Base-by-base conservation (phyloP, 2,888 invertebrate species). In the Pheosia gnoma region DNA sequence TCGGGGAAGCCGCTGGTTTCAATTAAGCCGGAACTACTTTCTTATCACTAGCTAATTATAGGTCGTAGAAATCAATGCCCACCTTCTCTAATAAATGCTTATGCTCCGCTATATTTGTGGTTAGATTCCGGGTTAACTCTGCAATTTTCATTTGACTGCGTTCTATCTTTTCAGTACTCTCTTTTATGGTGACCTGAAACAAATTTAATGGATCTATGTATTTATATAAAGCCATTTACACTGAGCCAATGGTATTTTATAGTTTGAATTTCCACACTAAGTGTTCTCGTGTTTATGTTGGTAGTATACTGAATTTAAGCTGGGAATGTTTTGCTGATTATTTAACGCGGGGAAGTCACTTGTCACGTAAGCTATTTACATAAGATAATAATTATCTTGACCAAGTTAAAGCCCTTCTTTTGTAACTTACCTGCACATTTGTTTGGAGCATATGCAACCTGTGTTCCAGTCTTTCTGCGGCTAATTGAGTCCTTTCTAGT, bases 391-490 rank as follows among this genome's bases (percentile, higher is more conserved):
- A 53, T 25, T 10, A 53, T 6, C 53, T 37, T 38, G 25, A 10
- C n/a, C 37, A 53, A 38, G 53, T 25, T 25, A 1, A 25, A 2
- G 25, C 49, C n/a, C 8, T 51, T 37, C 11, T 5, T 55, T 52
- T 37, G 61, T 61, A 62, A 67, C 82, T 64, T 60, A 92, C 93
- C 83, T 91, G 91, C 58, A 93, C 86, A 77, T 83, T 90, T 45
- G 87, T 87, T 78, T 93, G 91, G 59, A 93, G 82, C 90, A 92
- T 91, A 67, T 92, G 91, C 69, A 93, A 79, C 67, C 92, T 83
- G 70, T 93, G 92, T 72, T 92, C 93, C 67, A 93, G 80, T 69
- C 90, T 84, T 70, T 93, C 93, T 56, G 92, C 94, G 72, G 94
- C 92, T 81, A 94, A 81, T 85, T 93, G 87, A 70, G 88, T 86